These are phyloP conservation scores for Anarrhichthys ocellatus DNA, from an alignment of 2,113 vertebrate species.

Conservation along the genomic window DNA sequence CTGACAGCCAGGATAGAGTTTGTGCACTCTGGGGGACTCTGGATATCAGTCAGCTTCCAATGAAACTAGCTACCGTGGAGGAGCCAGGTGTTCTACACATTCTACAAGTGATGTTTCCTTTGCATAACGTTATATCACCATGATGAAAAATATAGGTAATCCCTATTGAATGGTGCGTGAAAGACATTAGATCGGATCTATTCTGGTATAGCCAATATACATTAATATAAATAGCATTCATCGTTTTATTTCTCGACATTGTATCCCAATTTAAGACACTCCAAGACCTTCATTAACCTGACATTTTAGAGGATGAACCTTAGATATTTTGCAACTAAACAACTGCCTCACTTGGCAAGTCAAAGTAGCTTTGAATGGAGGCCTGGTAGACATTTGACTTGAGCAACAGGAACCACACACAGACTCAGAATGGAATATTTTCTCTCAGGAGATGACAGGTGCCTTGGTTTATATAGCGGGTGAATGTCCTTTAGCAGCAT, in stretches of 20 bases:
- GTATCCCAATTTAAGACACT: background rate
- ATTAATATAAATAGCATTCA: background rate
- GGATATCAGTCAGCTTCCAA: constrained; percentile 43
- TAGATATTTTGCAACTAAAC: constrained; percentile 14
- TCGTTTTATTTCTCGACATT: background rate
- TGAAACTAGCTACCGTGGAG: constrained; percentile 32
- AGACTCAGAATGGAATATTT: constrained; percentile 17
- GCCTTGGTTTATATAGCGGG: constrained; percentile 18
- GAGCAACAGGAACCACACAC: constrained; percentile 6
- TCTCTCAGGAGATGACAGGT: constrained; percentile 21
- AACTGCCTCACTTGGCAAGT: constrained; percentile 5
- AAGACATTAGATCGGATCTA: background rate
- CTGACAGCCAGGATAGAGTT: constrained; percentile 57
- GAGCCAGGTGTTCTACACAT: constrained; percentile 30
- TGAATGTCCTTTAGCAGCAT: constrained; percentile 18
- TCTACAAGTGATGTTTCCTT: constrained; percentile 5
- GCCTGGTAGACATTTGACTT: constrained; percentile 7
- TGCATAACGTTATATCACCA: background rate
- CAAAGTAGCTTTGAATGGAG: background rate
- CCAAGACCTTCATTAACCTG: constrained; percentile 11
- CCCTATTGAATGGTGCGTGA: background rate
- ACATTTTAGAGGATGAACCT: constrained; percentile 20
- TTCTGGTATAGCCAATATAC: background rate
- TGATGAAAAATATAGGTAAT: background rate
- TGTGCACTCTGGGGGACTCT: constrained; percentile 40